A percentile compares a stretch with the other conserved stretches of the same genome.
Evolutionary conservation across 2,888 invertebrate species (phyloP).

Genomic region (Catocala nupta): DNA sequence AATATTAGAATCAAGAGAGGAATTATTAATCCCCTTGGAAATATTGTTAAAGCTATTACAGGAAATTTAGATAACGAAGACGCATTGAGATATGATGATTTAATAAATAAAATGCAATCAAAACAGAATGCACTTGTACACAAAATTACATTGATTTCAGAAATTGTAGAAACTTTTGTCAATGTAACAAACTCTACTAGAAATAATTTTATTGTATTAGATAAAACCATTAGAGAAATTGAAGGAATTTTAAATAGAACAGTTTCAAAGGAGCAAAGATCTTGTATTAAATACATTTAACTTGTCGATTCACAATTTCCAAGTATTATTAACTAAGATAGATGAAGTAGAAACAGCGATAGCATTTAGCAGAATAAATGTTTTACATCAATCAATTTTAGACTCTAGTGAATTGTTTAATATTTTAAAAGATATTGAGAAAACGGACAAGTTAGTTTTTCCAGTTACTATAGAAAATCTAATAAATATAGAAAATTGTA

Average conservation of each 20-base stretch:
- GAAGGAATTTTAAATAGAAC: conserved; percentile 20
- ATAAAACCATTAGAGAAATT: conserved; percentile 25
- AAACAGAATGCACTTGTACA: conserved; percentile 26
- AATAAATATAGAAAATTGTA: too few relatives aligned
- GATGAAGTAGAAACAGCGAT: too few relatives aligned
- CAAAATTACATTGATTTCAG: conserved; percentile 24
- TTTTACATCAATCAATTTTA: too few relatives aligned
- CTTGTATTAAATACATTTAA: too few relatives aligned
- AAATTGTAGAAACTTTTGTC: conserved; percentile 12
- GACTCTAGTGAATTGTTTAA: too few relatives aligned
- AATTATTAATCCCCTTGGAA: conserved; percentile 2
- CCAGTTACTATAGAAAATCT: too few relatives aligned
- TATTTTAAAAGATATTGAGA: too few relatives aligned
- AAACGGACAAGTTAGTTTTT: too few relatives aligned
- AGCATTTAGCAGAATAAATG: too few relatives aligned
- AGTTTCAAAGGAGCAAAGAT: too few relatives aligned
- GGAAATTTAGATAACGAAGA: conserved; percentile 24
- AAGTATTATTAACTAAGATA: too few relatives aligned
- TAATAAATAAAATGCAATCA: conserved; percentile 29
- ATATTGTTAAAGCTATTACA: conserved; percentile 22
- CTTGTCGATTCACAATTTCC: too few relatives aligned
- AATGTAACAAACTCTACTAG: conserved; percentile 7
- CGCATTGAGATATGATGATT: neutral
- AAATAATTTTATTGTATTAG: conserved; percentile 26
- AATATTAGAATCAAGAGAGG: conserved; percentile 23